These are phyloP conservation scores for Prosopocoilus inquinatus DNA, from an alignment of 2,888 invertebrate species.

Conservation along the genomic window DNA sequence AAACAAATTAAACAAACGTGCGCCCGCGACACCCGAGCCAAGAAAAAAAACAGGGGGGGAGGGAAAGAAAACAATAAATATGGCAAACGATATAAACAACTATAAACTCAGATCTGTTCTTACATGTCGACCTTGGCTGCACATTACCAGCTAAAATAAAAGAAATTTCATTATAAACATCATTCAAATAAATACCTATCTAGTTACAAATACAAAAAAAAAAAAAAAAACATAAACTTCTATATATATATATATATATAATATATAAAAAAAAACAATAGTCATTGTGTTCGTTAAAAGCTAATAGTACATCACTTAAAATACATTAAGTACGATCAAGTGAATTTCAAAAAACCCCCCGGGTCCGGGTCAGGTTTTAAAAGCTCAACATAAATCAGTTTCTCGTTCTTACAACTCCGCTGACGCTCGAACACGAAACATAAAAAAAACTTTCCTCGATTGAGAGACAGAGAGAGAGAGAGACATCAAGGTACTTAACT, in stretches of 20 bases:
- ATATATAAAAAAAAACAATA: conserved; percentile 6
- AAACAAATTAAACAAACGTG: conserved; percentile 17
- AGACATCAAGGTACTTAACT: too few relatives aligned
- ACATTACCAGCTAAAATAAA: conserved; percentile 12
- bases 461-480: too few relatives aligned
- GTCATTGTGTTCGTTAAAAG: background rate
- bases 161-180: conserved; percentile 1
- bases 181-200: conserved; percentile 6
- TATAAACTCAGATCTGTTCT: conserved; percentile 2
- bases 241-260: too few relatives aligned
- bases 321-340: background rate
- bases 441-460: too few relatives aligned
- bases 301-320: conserved; percentile 7
- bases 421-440: too few relatives aligned
- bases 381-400: too few relatives aligned
- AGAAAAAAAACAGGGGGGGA: conserved; percentile 24
- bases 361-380: too few relatives aligned
- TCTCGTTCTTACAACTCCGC: too few relatives aligned
- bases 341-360: too few relatives aligned
- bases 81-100: conserved; percentile 19
- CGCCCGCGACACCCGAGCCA: conserved; percentile 5
- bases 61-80: conserved; percentile 8
- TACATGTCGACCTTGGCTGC: conserved; percentile 13
- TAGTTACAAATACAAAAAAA: conserved; percentile 10
- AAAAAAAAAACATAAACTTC: conserved; percentile 5